A percentile compares a stretch with the other conserved stretches of the same genome.
phyloP scores from a whole-genome alignment of 30 jellyfish, hydroid and myxozoan species.

The Haliclystus octoradiatus region DNA sequence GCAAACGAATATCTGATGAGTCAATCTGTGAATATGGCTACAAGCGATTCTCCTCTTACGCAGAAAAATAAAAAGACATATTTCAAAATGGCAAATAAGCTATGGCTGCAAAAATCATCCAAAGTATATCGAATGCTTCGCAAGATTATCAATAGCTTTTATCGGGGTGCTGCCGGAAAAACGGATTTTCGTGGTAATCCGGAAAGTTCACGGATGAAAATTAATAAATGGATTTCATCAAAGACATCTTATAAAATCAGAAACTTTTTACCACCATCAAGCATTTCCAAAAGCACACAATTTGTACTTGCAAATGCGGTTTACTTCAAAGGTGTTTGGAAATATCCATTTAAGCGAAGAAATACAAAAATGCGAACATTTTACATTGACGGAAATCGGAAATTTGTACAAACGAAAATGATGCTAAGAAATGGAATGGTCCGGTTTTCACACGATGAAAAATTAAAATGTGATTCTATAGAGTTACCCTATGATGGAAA shows the following conservation, averaged over 20 bases:
- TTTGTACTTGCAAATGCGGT: neutral
- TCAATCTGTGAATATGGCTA: neutral
- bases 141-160: neutral
- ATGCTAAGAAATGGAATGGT: neutral
- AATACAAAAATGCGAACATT: neutral
- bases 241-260: neutral
- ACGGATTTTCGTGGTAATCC: neutral
- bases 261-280: neutral
- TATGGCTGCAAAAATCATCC: neutral
- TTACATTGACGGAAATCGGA: neutral
- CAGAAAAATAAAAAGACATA: neutral
- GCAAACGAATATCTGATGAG: neutral
- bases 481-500: neutral
- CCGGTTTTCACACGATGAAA: neutral
- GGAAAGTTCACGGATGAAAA: neutral
- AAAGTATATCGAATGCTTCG: slow-evolving; percentile 1
- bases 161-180: neutral
- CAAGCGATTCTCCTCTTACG: neutral
- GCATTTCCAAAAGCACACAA: neutral
- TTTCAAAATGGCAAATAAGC: neutral
- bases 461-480: neutral
- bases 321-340: neutral
- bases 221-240: neutral
- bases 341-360: neutral
- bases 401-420: neutral